Conservation (phyloP, 1,140 invertebrate species). For the Drosophila simulans region DNA sequence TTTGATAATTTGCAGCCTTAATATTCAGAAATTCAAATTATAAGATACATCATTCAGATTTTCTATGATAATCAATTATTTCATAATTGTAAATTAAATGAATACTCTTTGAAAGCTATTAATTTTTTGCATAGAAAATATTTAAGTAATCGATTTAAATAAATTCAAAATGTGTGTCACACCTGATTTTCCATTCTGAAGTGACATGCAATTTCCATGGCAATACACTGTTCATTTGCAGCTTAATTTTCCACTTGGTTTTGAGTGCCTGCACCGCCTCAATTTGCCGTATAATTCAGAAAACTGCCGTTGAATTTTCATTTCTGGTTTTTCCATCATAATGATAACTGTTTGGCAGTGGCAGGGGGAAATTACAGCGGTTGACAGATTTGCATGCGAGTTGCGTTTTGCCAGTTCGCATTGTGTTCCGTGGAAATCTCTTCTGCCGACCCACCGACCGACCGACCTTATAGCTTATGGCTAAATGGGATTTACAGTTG, state of each 20-base stretch:
- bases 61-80: no score
- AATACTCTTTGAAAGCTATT: no score
- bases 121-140: no score
- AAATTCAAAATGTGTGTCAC: no score
- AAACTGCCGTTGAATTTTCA: conserved; percentile 51
- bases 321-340: conserved; percentile 57
- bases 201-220: conserved; percentile 15
- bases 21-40: no score
- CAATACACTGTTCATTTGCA: conserved; percentile 43
- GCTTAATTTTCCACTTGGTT: conserved; percentile 48
- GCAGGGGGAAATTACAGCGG: conserved; percentile 16
- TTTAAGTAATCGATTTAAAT: no score
- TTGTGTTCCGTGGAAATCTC: conserved; percentile 42
- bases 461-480: conserved; percentile 24
- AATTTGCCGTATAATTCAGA: conserved; percentile 50
- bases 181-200: neutral
- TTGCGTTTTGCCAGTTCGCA: conserved; percentile 32
- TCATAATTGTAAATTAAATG: no score
- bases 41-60: no score
- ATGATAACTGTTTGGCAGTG: conserved; percentile 52
- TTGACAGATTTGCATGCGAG: conserved; percentile 54
- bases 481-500: conserved; percentile 35
- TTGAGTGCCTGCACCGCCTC: conserved; percentile 21
- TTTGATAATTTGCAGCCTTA: conserved; percentile 3
- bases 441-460: neutral